Conservation (phyloP, 2,797 vertebrate species). For the Coregonus sp. region DNA sequence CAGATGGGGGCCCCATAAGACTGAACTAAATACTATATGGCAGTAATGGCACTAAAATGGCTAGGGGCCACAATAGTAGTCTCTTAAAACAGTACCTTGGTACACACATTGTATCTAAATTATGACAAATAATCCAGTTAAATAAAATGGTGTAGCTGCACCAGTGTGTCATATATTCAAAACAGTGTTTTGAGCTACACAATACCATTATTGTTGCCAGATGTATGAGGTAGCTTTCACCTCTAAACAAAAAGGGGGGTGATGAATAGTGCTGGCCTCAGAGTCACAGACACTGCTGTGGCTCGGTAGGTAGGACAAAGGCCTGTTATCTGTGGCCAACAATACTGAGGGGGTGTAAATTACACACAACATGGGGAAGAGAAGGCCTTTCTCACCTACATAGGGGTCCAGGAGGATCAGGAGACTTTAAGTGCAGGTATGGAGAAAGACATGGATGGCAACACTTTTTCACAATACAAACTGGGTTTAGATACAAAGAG, state of each 20-base stretch:
- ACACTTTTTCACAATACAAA: too few relatives aligned
- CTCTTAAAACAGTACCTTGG: too few relatives aligned
- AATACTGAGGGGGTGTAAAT: neutral
- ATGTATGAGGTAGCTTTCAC: neutral
- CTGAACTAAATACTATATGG: neutral
- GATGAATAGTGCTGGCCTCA: neutral
- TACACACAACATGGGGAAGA: neutral
- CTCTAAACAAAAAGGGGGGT: slow-evolving; percentile 2
- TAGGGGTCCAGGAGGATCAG: neutral
- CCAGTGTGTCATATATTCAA: neutral
- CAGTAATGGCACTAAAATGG: neutral
- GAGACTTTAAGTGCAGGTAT: neutral
- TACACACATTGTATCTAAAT: neutral
- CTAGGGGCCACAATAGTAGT: too few relatives aligned
- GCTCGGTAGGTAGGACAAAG: slow-evolving; percentile 10
- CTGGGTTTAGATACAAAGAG: neutral
- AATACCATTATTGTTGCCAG: slow-evolving; percentile 3
- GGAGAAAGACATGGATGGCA: too few relatives aligned
- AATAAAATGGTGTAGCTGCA: neutral
- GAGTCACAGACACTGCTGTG: slow-evolving; percentile 6
- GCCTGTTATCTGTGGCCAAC: slow-evolving; percentile 1
- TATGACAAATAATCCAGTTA: neutral
- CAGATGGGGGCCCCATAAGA: neutral
- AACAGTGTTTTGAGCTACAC: neutral
- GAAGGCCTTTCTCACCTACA: neutral